Evolutionary conservation across 2,888 invertebrate species (phyloP).

Genomic region (Tolmerus cingulatus): DNA sequence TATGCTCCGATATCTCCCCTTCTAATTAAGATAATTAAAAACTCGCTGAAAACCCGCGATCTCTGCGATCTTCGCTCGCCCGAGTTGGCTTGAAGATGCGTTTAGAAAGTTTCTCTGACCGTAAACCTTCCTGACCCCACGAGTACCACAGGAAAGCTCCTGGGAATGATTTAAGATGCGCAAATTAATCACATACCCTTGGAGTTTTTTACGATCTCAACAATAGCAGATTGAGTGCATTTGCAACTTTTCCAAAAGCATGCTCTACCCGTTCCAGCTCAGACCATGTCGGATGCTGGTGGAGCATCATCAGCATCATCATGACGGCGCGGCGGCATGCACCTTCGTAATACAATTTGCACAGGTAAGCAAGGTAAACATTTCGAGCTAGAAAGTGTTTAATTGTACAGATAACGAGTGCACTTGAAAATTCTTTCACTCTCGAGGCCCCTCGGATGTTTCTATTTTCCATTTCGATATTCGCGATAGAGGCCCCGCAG

Average conservation of each 20-base stretch:
- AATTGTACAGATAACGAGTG: conserved; percentile 17
- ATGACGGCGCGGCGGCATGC: not conserved
- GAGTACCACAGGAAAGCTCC: not conserved
- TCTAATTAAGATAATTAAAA: not conserved
- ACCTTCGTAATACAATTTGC: conserved; percentile 25
- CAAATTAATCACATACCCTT: conserved; percentile 6
- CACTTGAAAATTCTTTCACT: conserved; percentile 37
- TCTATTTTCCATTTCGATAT: conserved; percentile 24
- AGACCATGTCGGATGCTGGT: not conserved
- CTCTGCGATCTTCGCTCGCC: not conserved
- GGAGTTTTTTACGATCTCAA: not conserved
- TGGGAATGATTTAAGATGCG: not conserved
- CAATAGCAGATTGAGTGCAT: conserved; percentile 5
- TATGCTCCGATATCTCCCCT: not conserved
- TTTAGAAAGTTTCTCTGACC: not conserved
- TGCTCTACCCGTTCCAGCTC: not conserved
- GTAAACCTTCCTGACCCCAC: not conserved
- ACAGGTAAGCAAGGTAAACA: not conserved
- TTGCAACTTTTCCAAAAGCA: not conserved
- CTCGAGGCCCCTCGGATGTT: conserved; percentile 13
- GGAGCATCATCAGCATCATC: not conserved
- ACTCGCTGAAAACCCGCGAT: not conserved
- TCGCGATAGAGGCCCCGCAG: not conserved
- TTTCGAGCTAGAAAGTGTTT: conserved; percentile 33
- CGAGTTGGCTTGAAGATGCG: not conserved